Evolutionary conservation across 2,888 invertebrate genomes (phyloP).

Genomic region (Caenorhabditis japonica): DNA sequence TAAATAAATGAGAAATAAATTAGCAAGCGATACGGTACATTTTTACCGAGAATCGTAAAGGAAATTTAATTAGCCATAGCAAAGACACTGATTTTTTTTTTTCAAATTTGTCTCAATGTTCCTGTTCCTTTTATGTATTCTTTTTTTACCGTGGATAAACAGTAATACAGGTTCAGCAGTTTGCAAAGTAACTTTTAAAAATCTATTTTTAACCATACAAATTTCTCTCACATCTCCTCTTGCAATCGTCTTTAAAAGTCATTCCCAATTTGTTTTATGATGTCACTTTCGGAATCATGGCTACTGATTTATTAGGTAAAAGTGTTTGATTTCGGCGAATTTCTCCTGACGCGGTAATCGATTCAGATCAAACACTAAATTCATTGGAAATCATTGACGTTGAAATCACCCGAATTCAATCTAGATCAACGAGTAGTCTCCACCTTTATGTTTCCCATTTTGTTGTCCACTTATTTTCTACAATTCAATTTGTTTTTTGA

Average conservation of each 20-base stretch:
- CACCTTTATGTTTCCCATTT: conserved; percentile 5
- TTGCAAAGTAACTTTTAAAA: no score
- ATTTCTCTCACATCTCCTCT: no score
- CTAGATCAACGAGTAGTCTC: conserved; percentile 13
- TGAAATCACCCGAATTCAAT: conserved; percentile 21
- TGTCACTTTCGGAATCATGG: conserved; percentile 16
- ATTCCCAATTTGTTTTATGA: conserved; percentile 1
- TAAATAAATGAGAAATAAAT: no score
- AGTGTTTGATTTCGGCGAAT: conserved; percentile 44
- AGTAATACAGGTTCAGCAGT: no score
- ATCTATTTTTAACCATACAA: no score
- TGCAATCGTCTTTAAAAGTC: conserved; percentile 33
- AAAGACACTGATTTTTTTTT: no score
- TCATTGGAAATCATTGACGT: neutral
- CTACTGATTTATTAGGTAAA: conserved; percentile 27
- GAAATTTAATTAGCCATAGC: no score
- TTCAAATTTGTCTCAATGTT: no score
- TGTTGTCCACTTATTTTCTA: conserved; percentile 20
- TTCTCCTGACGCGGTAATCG: conserved; percentile 32
- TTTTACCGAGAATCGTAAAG: no score
- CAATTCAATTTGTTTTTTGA: conserved; percentile 11
- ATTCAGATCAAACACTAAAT: conserved; percentile 50
- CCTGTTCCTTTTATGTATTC: no score
- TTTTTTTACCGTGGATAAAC: no score
- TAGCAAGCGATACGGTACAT: no score